A percentile compares a stretch with the other conserved stretches of the same genome.
phyloP scores from a whole-genome alignment of 2,797 vertebrate species.

The Ispidina picta region DNA sequence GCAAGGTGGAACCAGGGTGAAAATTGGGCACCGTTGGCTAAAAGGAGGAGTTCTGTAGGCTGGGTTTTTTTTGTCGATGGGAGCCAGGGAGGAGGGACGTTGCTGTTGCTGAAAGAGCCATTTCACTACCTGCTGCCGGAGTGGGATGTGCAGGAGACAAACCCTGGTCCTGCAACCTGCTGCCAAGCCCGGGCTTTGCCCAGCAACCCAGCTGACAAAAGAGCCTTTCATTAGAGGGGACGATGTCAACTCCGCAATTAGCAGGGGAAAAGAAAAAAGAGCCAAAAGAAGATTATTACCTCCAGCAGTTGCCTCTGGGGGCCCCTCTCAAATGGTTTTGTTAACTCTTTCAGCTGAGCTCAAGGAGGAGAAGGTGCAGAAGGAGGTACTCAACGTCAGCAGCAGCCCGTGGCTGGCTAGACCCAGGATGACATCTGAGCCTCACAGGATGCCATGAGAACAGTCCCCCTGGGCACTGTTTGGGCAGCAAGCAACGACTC shows the following conservation, averaged over 20 bases:
- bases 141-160: neutral
- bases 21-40: neutral
- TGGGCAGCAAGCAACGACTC: neutral
- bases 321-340: neutral
- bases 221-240: constrained; percentile 83
- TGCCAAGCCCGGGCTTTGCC: constrained; percentile 79
- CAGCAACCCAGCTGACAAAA: constrained; percentile 83
- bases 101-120: neutral
- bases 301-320: constrained; percentile 61
- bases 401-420: neutral
- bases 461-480: rapidly evolving
- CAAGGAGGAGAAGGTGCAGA: neutral
- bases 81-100: neutral
- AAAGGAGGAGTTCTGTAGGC: neutral
- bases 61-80: neutral
- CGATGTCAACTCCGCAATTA: constrained; percentile 85
- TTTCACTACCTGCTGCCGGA: neutral
- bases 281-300: constrained; percentile 76
- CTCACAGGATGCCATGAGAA: rapidly evolving
- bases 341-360: constrained; percentile 49
- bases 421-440: neutral
- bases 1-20: neutral
- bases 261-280: constrained; percentile 70
- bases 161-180: constrained; percentile 56
- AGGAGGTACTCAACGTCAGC: neutral